Evolutionary conservation across 2,113 vertebrate species (phyloP).

Genomic region (Oenanthe oenanthe): DNA sequence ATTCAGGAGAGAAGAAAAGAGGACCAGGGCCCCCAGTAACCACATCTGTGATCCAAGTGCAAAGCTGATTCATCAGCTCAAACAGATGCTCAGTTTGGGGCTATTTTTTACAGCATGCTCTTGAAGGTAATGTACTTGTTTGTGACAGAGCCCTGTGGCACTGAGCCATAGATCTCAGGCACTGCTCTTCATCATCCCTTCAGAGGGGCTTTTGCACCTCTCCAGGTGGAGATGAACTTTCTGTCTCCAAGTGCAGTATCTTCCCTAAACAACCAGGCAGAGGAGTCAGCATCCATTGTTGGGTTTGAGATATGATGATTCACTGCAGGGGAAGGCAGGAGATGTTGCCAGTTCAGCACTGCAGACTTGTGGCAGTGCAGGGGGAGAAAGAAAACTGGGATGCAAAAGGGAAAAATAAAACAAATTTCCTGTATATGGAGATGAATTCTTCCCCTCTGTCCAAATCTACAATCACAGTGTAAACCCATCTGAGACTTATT

Average conservation of each 20-base stretch:
- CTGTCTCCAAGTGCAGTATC: not conserved
- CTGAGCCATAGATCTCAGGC: not conserved
- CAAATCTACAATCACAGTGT: not conserved
- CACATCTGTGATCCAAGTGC: not conserved
- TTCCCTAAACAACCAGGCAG: not conserved
- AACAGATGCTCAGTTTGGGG: not conserved
- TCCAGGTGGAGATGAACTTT: not conserved
- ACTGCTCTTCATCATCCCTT: not conserved
- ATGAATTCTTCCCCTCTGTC: not conserved
- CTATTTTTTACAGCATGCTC: not conserved
- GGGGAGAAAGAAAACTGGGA: not conserved
- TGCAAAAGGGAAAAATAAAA: not conserved
- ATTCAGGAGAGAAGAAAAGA: not conserved
- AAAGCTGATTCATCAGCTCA: not conserved
- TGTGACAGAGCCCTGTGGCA: not conserved
- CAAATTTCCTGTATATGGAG: not conserved
- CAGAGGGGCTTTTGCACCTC: not conserved
- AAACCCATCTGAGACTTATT: not conserved
- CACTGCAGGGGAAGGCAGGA: not conserved
- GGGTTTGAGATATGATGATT: not conserved
- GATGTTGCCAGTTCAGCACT: not conserved
- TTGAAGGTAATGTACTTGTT: not conserved
- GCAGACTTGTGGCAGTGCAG: not conserved
- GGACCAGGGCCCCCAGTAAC: rapidly evolving
- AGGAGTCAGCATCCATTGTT: not conserved